These are phyloP conservation scores for Ellobius talpinus DNA, from an alignment of 2,113 vertebrate species.

Conservation along the genomic window DNA sequence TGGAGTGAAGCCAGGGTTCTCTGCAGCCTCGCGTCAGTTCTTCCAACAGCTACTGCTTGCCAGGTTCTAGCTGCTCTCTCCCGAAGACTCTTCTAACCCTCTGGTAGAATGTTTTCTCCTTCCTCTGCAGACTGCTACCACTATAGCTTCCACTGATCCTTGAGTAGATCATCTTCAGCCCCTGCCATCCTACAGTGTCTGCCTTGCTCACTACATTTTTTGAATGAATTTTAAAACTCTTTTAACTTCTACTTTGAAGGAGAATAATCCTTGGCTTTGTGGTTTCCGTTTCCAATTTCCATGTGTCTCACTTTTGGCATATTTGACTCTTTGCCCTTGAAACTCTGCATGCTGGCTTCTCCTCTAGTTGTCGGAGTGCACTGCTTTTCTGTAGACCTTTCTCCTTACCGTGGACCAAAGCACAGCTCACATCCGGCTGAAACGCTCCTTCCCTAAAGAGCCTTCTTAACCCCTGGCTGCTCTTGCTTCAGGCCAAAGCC, in stretches of 20 bases:
- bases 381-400: not conserved
- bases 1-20: not conserved
- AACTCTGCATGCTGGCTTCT: not conserved
- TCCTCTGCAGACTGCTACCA: not conserved
- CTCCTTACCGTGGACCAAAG: not conserved
- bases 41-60: not conserved
- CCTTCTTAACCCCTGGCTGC: not conserved
- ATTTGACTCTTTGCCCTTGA: not conserved
- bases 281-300: not conserved
- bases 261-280: not conserved
- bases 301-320: not conserved
- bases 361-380: not conserved
- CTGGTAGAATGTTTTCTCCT: not conserved
- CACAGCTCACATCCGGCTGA: not conserved
- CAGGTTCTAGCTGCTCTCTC: not conserved
- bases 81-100: not conserved
- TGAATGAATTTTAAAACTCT: slow-evolving; percentile 19
- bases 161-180: not conserved
- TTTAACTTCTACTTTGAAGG: slow-evolving; percentile 32
- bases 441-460: not conserved
- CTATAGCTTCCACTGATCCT: not conserved
- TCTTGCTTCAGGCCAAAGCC: not conserved
- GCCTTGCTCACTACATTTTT: not conserved
- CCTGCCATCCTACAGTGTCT: not conserved
- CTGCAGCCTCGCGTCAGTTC: not conserved